Evolutionary conservation across 35 echinoderm and acorn worm genomes (phyloP), one percentile per base, ranked within the genome.

Genomic region (Patiria miniata): DNA sequence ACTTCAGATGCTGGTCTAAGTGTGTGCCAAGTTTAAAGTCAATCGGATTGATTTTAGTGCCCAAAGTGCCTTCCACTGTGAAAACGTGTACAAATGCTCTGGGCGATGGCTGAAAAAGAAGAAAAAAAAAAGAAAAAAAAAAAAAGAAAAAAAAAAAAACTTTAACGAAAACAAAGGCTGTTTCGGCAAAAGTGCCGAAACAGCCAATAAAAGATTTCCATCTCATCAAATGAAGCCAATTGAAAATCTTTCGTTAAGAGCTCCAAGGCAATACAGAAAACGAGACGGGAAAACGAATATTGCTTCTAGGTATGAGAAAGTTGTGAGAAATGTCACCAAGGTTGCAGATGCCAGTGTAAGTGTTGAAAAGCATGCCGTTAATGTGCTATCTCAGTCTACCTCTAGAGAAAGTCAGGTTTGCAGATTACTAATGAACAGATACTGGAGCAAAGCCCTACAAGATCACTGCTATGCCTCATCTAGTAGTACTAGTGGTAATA

Each of bases 381-480:
- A 57, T 57, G 54, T 57, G 54, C 54, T 57, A 18, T 57, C 54
- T 18, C 54, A 68, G 30, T 68, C 1, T 9, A 32, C 60, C 30
- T 68, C 14, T 68, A 68, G 60, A 68, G 60, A 23, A n/a, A 68
- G 60, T 32, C 60, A 68, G 60, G 60, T 68, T 32, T 68, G 60
- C 60, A n/a, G 60, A 16, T 32, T 68, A 32, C 30, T 68, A 32
- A 68, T 68, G 60, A n/a, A 68, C 30, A 68, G 60, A 32, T 32
- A 68, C n/a, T 68, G n/a, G 60, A 68, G 60, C 60, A 68, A 68
- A 32, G n/a, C 30, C 30, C 60, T 32, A 28, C 60, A 68, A 68
- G 60, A 68, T 68, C 60, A 68, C 30, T 8, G 22, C 30, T 68
- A 68, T 68, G 60, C 60, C 16, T 68, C 60, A 28, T 32, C 60